Conservation (phyloP, 2,113 vertebrate genomes). For the Grus americana region DNA sequence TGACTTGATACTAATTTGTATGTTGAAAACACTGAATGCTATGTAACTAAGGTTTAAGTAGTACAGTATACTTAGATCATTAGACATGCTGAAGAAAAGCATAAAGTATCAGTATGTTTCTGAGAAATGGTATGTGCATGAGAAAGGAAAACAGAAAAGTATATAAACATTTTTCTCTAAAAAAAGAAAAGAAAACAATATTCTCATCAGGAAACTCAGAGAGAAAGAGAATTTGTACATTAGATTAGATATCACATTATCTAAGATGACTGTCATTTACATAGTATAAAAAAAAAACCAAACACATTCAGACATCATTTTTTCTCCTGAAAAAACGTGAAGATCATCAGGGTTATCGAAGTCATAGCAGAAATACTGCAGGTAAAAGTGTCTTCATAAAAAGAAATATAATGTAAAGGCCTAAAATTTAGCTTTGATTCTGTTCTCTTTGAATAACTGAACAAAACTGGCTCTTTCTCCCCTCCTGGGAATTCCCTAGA, state of each 20-base stretch:
- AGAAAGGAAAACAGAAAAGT: background rate
- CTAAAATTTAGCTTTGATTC: background rate
- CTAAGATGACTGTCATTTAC: background rate
- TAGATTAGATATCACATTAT: background rate
- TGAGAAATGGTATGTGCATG: background rate
- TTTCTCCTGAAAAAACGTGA: background rate
- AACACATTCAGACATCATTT: background rate
- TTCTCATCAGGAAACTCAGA: background rate
- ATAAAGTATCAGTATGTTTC: background rate
- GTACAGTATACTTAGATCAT: background rate
- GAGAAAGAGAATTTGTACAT: background rate
- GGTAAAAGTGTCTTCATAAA: background rate
- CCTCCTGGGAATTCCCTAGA: slow-evolving; percentile 22
- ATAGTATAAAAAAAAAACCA: background rate
- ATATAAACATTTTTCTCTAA: background rate
- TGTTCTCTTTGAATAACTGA: background rate
- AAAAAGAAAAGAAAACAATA: background rate
- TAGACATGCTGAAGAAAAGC: background rate
- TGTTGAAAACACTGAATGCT: background rate
- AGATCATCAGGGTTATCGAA: background rate
- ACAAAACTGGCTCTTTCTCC: background rate
- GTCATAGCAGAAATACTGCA: background rate
- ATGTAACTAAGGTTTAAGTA: background rate
- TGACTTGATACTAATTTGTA: background rate
- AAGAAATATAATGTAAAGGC: background rate